Evolutionary conservation across 2,113 vertebrate species (phyloP).

Genomic region (Cyanistes caeruleus): DNA sequence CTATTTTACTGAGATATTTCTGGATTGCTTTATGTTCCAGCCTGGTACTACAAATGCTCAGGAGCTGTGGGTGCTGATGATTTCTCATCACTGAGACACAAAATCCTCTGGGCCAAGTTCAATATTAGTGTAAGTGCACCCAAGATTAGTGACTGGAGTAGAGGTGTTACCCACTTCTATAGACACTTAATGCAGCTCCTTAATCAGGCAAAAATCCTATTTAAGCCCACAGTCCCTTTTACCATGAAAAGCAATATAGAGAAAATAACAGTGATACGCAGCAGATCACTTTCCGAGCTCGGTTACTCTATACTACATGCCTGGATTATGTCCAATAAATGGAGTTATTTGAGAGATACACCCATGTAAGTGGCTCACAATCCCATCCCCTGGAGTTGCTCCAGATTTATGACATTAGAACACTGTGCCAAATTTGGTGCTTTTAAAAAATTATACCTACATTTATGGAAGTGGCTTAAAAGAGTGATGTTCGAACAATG

Average conservation of each 20-base stretch:
- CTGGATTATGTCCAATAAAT: conserved; percentile 55
- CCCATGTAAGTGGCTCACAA: conserved; percentile 49
- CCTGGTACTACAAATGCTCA: not conserved
- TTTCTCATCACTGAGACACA: not conserved
- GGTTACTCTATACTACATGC: conserved; percentile 33
- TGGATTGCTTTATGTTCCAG: conserved; percentile 14
- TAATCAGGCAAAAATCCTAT: conserved; percentile 24
- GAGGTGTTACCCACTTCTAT: conserved; percentile 4
- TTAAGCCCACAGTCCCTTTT: conserved; percentile 4
- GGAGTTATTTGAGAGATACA: conserved; percentile 54
- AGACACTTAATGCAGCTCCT: not conserved
- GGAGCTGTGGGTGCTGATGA: conserved; percentile 13
- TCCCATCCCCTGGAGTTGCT: conserved; percentile 20
- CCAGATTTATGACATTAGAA: conserved; percentile 23
- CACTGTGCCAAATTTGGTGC: not conserved
- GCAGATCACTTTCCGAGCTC: conserved; percentile 15
- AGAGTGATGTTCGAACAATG: not conserved
- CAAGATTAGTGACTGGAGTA: conserved; percentile 18
- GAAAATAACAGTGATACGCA: not conserved
- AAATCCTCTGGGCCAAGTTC: not conserved
- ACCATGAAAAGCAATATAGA: not conserved
- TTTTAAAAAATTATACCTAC: conserved; percentile 10
- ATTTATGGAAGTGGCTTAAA: not conserved
- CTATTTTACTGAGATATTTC: conserved; percentile 40
- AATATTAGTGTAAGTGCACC: conserved; percentile 18